Evolutionary conservation across 30 jellyfish, hydroid and myxozoan species (phyloP), one percentile per base, ranked within the genome.

Genomic region (Aurelia sp.): DNA sequence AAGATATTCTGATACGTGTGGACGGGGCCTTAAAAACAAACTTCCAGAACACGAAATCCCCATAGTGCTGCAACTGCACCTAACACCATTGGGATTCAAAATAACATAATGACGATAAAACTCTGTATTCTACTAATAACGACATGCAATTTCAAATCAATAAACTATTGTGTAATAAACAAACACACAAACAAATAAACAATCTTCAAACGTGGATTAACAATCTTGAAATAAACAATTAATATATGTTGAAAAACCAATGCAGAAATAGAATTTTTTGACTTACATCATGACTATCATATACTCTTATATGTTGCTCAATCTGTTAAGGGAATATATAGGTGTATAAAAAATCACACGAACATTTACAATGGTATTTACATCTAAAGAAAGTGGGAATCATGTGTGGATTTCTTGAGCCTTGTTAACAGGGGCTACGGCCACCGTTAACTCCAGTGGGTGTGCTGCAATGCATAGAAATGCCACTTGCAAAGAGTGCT

Each of bases 131-230:
- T 59, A 59, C 13, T 21, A 59, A 59, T 59, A 59, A 11, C 69
- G 33, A 59, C 23, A 59, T 59, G 69, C 69, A 59, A 59, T 13
- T 44, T 13, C 23, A 59, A 59, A 59, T 59, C 69, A 59, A 12
- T 59, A 10, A 18, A 59, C 23, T 59, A 13, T 59, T 21, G 69
- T 59, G 69, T 58, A 58, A 4, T 15, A 44, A 44, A 44, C 55
- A 44, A 44, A 44, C 55, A 44, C 9, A 44, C 55, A 44, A 44
- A 44, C 55, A 22, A 59, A 59, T 15, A 59, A 59, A 59, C 69
- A 59, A 59, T 59, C 69, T 59, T 59, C 69, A 59, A 59, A 59
- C 69, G 69, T 59, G 69, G 69, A 59, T 59, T 18, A 59, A 59
- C 69, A 59, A 59, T 59, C 69, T 59, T 11, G 69, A 10, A 59